Base-by-base conservation (phyloP, 2,113 vertebrate species). In the Hydrolagus affinis region DNA sequence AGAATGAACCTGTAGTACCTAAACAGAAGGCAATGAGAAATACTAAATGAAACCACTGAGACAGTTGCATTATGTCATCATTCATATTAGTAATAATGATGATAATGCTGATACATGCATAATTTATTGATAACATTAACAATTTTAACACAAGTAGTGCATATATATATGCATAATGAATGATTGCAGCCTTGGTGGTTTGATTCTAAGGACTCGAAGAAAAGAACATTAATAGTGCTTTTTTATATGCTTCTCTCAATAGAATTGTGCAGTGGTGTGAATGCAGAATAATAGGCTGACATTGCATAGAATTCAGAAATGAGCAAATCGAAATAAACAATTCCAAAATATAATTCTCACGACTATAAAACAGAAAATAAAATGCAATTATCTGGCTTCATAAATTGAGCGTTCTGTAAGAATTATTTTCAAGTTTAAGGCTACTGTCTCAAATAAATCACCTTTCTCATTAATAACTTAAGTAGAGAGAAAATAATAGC, bases 341-440 rank as follows among this genome's bases (percentile, higher is more conserved):
- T 32, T 14, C 30, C 71, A 73, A 73, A 32, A 73, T 73, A 32
- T 73, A 73, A 73, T 73, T 73, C 11, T 73, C 71, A 15, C 71
- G 11, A 12, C 30, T 30, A 28, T 28, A 73, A 73, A 14, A 12
- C 28, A 28, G 15, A 73, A 28, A 30, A 28, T 14, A 73, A 11
- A 2, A 44, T 28, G 71, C 11, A 73, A 44, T 44, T 44, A 44
- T 44, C 44, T 44, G 44, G 25, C 11, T 73, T 73, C 71, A 73
- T 25, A 28, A 44, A 73, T 73, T 32, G 28, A 15, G 71, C 28
- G 25, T 15, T 69, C 25, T 44, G 44, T 44, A 44, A 44, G 44
- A 44, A 44, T 44, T 44, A 44, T 44, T 44, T 44, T 44, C 25
- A 23, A 25, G 7, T 30, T 21, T 69, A 21, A 14, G 25, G 12